Conservation (phyloP, 2,113 vertebrate genomes). For the Dasyprocta punctata region DNA sequence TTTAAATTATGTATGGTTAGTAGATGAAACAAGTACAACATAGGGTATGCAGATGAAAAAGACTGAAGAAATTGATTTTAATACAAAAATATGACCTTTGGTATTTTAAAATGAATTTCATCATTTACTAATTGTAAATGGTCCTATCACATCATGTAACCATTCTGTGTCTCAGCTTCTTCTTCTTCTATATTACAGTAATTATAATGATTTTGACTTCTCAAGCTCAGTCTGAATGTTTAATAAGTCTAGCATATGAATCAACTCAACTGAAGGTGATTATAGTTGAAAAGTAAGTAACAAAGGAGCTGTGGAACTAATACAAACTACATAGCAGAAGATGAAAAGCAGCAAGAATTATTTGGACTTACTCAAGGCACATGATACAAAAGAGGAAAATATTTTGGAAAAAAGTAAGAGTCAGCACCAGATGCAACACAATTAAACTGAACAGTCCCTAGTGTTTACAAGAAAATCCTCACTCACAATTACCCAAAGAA, state of each 20-base stretch:
- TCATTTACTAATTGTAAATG: neutral
- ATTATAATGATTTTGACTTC: neutral
- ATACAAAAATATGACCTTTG: neutral
- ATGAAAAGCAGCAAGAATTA: neutral
- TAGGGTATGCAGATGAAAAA: neutral
- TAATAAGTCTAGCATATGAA: slow-evolving; percentile 4
- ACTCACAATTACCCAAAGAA: slow-evolving; percentile 69
- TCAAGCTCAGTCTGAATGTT: neutral
- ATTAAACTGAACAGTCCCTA: slow-evolving; percentile 65
- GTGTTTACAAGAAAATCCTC: slow-evolving; percentile 61
- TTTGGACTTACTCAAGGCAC: neutral
- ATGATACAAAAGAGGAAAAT: slow-evolving; percentile 48
- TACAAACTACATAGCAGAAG: neutral
- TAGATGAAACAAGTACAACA: neutral
- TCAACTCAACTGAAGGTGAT: neutral
- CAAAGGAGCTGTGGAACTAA: neutral
- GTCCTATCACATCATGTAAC: neutral
- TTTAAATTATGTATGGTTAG: neutral
- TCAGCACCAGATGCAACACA: slow-evolving; percentile 68
- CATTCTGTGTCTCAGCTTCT: neutral
- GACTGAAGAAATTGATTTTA: neutral
- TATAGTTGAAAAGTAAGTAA: slow-evolving; percentile 2
- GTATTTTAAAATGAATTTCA: neutral
- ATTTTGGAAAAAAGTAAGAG: slow-evolving; percentile 19
- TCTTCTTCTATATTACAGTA: neutral